Conservation (phyloP, 2,113 vertebrate species). For the Scomber japonicus region DNA sequence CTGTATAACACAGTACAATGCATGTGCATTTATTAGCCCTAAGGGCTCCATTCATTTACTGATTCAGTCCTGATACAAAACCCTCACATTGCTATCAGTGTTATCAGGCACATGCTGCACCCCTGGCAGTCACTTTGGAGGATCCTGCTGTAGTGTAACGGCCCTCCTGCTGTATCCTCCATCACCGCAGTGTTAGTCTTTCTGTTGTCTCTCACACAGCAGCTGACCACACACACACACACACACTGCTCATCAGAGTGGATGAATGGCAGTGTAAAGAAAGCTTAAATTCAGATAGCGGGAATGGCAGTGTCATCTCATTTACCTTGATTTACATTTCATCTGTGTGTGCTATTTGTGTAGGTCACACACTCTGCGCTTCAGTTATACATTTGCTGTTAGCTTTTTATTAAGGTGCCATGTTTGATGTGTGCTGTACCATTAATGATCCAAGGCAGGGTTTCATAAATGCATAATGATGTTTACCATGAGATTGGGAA, state of each 20-base stretch:
- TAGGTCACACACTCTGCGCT: conserved; percentile 35
- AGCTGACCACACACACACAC: conserved; percentile 21
- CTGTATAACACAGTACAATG: conserved; percentile 69
- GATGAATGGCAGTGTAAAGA: conserved; percentile 5
- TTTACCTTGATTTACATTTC: conserved; percentile 61
- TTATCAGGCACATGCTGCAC: conserved; percentile 62
- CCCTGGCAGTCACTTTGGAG: conserved; percentile 60
- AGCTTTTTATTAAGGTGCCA: conserved; percentile 56
- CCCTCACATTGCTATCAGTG: conserved; percentile 43
- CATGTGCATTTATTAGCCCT: conserved; percentile 72
- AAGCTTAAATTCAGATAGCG: conserved; percentile 1
- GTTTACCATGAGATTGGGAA: conserved; percentile 49
- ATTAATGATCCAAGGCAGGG: conserved; percentile 57
- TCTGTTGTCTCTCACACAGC: conserved; percentile 11
- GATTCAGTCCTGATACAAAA: conserved; percentile 66
- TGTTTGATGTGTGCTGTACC: conserved; percentile 46
- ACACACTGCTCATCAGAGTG: not conserved
- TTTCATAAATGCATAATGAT: conserved; percentile 74
- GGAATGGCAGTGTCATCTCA: conserved; percentile 30
- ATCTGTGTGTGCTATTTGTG: conserved; percentile 34
- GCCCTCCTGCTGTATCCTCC: conserved; percentile 30
- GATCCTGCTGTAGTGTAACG: conserved; percentile 32
- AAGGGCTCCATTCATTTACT: conserved; percentile 65
- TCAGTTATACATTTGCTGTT: conserved; percentile 29
- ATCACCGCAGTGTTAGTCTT: conserved; percentile 31